Evolutionary conservation across 2,888 invertebrate species (phyloP), one percentile per base, ranked within the genome.

Genomic region (Cheilosia scutellata): DNA sequence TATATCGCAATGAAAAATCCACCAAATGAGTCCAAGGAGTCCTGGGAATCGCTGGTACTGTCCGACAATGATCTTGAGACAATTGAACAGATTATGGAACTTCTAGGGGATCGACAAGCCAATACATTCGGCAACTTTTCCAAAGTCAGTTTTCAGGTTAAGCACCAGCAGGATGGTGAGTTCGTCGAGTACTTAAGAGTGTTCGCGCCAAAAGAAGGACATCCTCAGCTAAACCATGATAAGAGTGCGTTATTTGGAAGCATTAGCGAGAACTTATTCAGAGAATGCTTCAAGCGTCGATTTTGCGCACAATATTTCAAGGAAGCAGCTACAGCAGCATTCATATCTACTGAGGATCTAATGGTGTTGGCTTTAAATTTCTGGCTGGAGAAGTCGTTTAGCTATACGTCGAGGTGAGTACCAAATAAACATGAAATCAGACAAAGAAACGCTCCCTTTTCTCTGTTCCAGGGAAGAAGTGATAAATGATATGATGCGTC

Each of bases 291-390:
- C 63, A 87, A 89, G 1, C 90, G 90, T n/a, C 89, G 90, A 0
- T 90, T 94, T 33, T 89, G 89, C 62, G 89, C 94, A 40, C 93
- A 93, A 63, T 90, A 91, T 60, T 91, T 92, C 44, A 90, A 90
- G 57, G 44, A 87, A 33, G 89, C 90, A 83, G 89, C 89, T 2
- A 47, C 74, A 16, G 63, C 88, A 20, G 88, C 90, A 0, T 82
- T 87, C 33, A 89, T 93, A 65, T 89, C 90, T 2, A 89, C 95
- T 47, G 94, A 94, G 88, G 95, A 95, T 90, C 93, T 97, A 33
- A 94, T 97, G 87, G 94, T 94, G 88, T 93, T 96, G 77, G 92
- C 96, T n/a, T 93, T 97, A 66, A 93, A 94, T 88, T 96, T 95
- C 90, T 95, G 97, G 95, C 94, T 96, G 88, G 94, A 95, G 88